phyloP scores from a whole-genome alignment of 2,888 invertebrate species.

The Serripes groenlandicus region DNA sequence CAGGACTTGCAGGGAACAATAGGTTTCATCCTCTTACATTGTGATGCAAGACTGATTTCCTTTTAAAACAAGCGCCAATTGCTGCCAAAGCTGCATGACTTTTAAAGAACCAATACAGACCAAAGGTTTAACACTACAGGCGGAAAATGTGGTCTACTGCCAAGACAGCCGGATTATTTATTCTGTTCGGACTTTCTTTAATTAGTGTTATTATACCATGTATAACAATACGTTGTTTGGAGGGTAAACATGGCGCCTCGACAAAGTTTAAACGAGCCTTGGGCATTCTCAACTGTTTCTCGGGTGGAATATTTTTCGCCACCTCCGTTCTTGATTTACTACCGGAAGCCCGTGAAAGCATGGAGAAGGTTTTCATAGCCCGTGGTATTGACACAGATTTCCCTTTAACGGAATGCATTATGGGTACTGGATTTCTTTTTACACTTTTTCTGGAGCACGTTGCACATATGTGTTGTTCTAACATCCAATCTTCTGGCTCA shows the following conservation, averaged over 20 bases:
- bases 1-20: too few species aligned
- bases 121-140: too few species aligned
- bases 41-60: too few species aligned
- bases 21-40: too few species aligned
- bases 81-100: too few species aligned
- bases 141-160: constrained; percentile 41
- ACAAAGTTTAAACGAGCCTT: constrained; percentile 46
- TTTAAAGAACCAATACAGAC: too few species aligned
- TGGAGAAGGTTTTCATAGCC: constrained; percentile 63
- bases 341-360: constrained; percentile 84
- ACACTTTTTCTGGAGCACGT: constrained; percentile 54
- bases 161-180: constrained; percentile 56
- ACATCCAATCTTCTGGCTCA: background rate
- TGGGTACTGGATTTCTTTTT: constrained; percentile 59
- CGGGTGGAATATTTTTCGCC: constrained; percentile 86
- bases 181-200: constrained; percentile 63
- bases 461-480: constrained; percentile 31
- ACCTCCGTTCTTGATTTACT: constrained; percentile 85
- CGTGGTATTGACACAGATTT: constrained; percentile 50
- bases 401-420: constrained; percentile 57
- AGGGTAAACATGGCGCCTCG: constrained; percentile 32
- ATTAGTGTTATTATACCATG: constrained; percentile 60
- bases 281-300: constrained; percentile 80
- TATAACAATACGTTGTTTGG: constrained; percentile 45
- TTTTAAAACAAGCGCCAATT: too few species aligned